Percentiles rank a stretch among this genome's conserved stretches.
phyloP scores from a whole-genome alignment of 2,797 vertebrate genomes.

The Anniella stebbinsi region DNA sequence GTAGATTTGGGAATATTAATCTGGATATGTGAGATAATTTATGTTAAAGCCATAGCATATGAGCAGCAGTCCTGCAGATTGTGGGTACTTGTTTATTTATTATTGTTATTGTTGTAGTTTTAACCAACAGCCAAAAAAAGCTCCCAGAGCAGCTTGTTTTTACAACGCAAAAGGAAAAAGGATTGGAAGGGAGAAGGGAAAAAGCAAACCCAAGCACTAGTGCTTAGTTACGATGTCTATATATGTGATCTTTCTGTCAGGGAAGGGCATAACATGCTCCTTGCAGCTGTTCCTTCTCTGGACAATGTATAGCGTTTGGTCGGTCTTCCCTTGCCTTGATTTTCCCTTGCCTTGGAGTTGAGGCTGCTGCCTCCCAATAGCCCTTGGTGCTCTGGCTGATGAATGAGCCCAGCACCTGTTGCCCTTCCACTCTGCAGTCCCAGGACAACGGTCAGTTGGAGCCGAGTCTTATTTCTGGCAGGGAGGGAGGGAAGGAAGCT shows the following conservation, averaged over 20 bases:
- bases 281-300: background rate
- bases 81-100: background rate
- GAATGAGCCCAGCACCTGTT: background rate
- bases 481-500: background rate
- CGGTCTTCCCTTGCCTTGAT: background rate
- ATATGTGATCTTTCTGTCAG: background rate
- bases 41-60: background rate
- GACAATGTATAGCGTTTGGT: background rate
- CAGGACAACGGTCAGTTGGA: no score
- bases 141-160: background rate
- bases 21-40: background rate
- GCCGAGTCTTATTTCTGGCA: background rate
- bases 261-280: background rate
- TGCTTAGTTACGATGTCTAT: background rate
- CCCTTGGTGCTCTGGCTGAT: background rate
- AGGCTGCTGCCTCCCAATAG: background rate
- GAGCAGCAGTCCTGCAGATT: background rate
- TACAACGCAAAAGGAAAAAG: background rate
- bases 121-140: background rate
- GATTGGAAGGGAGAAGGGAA: background rate
- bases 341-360: background rate
- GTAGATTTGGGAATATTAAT: background rate
- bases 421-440: no score
- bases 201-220: background rate
- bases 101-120: no score